Evolutionary conservation across 2,888 invertebrate genomes (phyloP).

Genomic region (Nomada fucata): DNA sequence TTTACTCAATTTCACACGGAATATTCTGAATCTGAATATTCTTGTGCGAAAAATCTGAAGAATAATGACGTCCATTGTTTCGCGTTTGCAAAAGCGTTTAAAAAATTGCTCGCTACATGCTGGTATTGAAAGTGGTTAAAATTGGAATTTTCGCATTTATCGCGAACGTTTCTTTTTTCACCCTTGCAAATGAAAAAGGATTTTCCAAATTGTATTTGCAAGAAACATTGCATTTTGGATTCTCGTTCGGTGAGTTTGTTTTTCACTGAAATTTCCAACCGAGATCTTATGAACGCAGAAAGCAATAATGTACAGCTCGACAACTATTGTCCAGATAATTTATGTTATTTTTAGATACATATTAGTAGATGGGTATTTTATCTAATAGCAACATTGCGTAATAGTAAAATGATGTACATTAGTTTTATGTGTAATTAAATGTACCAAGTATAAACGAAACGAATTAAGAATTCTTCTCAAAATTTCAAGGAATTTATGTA

Average conservation of each 20-base stretch:
- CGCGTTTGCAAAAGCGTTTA: slow-evolving; percentile 19
- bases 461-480: neutral
- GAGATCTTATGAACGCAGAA: slow-evolving; percentile 41
- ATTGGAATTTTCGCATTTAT: neutral
- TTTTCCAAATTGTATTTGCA: slow-evolving; percentile 22
- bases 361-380: slow-evolving; percentile 53
- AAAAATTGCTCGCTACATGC: neutral
- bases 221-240: slow-evolving; percentile 46
- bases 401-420: slow-evolving; percentile 31
- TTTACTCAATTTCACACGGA: neutral
- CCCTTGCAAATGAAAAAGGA: slow-evolving; percentile 7
- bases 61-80: neutral
- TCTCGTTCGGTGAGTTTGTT: slow-evolving; percentile 49
- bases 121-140: neutral
- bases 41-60: neutral
- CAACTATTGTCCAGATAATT: slow-evolving; percentile 36
- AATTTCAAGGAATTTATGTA: too few species aligned
- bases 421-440: slow-evolving; percentile 12
- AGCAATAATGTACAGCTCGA: slow-evolving; percentile 57
- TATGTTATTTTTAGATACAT: slow-evolving; percentile 51
- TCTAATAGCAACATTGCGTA: slow-evolving; percentile 32
- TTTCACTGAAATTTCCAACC: slow-evolving; percentile 59
- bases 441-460: neutral
- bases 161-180: too few species aligned
- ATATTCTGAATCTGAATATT: neutral